Evolutionary conservation across 2,888 invertebrate genomes (phyloP), one percentile per base, ranked within the genome.

Genomic region (Kryphioiulus occultus): DNA sequence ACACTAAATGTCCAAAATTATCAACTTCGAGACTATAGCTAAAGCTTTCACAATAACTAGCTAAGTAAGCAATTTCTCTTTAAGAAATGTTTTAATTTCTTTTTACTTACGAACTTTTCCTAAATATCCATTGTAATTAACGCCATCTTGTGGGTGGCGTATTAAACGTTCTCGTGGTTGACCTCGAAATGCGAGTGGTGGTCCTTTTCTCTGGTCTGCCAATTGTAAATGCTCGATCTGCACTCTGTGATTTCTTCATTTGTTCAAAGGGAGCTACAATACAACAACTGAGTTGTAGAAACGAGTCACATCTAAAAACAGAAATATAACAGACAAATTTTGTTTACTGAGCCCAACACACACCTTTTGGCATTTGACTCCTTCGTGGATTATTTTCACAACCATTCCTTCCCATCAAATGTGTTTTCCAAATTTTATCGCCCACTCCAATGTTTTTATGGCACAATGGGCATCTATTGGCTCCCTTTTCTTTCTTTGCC

Each of bases 391-490:
- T 89, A 32, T 83, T 30, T 26, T 87, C 87, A 84, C 89, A 89
- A 17, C 89, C 88, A 47, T 89, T 86, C n/a, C 44, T 86, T 35
- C 87, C 87, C 94, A 95, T 95, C 44, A 96, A 93, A 91, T 96
- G 96, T 86, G 95, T 93, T 91, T 95, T 95, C 97, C 97, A 98
- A 26, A 95, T 96, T 87, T 95, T 94, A 91, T 97, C 96, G 47
- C 92, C 92, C 0, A 91, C 90, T 22, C 95, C 94, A 1, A 98
- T 94, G 91, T 96, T 95, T 89, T 94, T 94, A 90, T 96, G 95
- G 91, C 98, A 98, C 89, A 98, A 94, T 0, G 97, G 97, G 91
- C 98, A 98, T 90, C 96, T 95, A 91, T 95, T 96, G 89, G 95
- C 95, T 53, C 95, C 95, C 90, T 93, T 93, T n/a, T 83, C 35